Percentiles rank a stretch among this genome's conserved stretches.
phyloP scores from a whole-genome alignment of 2,113 vertebrate species.

The Electrona antarctica region DNA sequence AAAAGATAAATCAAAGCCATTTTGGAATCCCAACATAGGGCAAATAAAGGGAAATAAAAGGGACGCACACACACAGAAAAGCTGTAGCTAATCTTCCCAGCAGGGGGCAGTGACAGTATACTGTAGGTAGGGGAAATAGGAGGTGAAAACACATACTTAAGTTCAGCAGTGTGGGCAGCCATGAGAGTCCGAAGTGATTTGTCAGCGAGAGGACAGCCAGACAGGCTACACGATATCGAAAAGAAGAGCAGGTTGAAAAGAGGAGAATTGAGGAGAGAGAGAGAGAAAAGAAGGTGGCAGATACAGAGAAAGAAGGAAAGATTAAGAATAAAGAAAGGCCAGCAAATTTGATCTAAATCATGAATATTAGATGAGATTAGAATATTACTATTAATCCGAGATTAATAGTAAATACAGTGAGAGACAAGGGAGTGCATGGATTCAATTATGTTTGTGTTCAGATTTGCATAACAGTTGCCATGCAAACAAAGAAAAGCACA shows the following conservation, averaged over 20 bases:
- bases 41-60: constrained; percentile 30
- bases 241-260: constrained; percentile 70
- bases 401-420: constrained; percentile 31
- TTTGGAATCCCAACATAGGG: no score
- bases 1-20: no score
- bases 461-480: not conserved
- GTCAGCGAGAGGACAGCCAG: constrained; percentile 99
- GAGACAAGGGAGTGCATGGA: constrained; percentile 24
- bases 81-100: constrained; percentile 41
- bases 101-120: constrained; percentile 34
- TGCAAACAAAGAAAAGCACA: not conserved
- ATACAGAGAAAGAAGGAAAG: constrained; percentile 46
- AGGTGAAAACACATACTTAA: constrained; percentile 96
- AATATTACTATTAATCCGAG: not conserved
- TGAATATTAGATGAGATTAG: not conserved
- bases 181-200: constrained; percentile 99
- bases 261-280: constrained; percentile 29
- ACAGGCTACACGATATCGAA: constrained; percentile 93
- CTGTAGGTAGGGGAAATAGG: constrained; percentile 65
- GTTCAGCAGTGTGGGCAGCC: constrained; percentile 99
- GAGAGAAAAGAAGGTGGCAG: constrained; percentile 60
- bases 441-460: not conserved
- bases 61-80: constrained; percentile 30
- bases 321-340: not conserved
- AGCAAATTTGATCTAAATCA: constrained; percentile 6